These are phyloP conservation scores for Dione juno DNA, from an alignment of 2,888 invertebrate species.

Conservation along the genomic window DNA sequence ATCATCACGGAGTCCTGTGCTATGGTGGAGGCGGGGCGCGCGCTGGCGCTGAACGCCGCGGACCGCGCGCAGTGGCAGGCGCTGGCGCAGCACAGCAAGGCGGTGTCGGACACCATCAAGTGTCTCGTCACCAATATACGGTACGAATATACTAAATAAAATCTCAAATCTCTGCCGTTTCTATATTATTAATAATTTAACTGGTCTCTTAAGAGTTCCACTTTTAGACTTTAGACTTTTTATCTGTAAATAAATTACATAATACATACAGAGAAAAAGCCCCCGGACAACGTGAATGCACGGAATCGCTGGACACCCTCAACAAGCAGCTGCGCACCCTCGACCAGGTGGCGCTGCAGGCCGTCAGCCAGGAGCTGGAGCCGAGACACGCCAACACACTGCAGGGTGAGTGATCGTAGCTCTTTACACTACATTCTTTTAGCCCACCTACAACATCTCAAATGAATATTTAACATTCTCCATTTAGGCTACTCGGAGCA, in stretches of 20 bases:
- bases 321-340: conserved; percentile 90
- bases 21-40: conserved; percentile 96
- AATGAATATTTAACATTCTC: not conserved
- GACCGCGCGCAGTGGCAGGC: conserved; percentile 98
- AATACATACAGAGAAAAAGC: conserved; percentile 90
- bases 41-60: conserved; percentile 92
- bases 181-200: no score
- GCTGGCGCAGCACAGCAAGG: conserved; percentile 96
- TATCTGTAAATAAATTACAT: no score
- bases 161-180: no score
- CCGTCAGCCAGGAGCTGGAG: conserved; percentile 90
- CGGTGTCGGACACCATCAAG: conserved; percentile 98
- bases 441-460: no score
- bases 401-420: conserved; percentile 69
- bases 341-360: conserved; percentile 94
- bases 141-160: no score
- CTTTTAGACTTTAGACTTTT: no score
- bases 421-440: no score
- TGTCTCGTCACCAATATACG: conserved; percentile 95
- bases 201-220: no score
- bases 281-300: conserved; percentile 97
- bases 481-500: conserved; percentile 88
- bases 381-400: conserved; percentile 88
- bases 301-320: conserved; percentile 90
- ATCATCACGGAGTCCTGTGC: conserved; percentile 75